A percentile compares a stretch with the other conserved stretches of the same genome.
Conservation (phyloP, 92 coral and sea anemone genomes). For the Zoanthus sansibaricus region DNA sequence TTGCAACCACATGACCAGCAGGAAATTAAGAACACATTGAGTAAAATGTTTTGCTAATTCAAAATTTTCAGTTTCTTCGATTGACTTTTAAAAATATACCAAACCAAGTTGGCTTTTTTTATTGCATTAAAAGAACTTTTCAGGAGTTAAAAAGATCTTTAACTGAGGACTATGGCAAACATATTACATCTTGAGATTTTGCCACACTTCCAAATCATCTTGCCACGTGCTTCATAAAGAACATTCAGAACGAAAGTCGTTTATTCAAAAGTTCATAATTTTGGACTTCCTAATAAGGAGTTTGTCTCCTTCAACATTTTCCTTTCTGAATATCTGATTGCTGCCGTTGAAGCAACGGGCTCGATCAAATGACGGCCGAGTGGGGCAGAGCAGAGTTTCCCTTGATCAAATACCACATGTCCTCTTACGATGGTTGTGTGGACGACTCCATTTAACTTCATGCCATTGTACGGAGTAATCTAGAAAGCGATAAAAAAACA, state of each 20-base stretch:
- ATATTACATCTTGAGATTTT: too few relatives aligned
- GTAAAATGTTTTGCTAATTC: too few relatives aligned
- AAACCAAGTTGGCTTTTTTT: too few relatives aligned
- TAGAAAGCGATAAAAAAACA: neutral
- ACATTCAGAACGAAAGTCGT: neutral
- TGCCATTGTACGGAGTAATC: slow-evolving; percentile 83
- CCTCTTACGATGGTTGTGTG: slow-evolving; percentile 78
- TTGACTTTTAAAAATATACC: too few relatives aligned
- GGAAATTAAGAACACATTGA: too few relatives aligned
- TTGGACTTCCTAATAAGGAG: neutral
- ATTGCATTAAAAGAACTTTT: too few relatives aligned
- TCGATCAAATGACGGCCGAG: slow-evolving; percentile 29
- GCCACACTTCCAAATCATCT: neutral
- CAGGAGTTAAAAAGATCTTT: too few relatives aligned
- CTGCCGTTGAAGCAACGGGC: neutral
- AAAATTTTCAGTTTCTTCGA: too few relatives aligned
- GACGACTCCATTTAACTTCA: slow-evolving; percentile 67
- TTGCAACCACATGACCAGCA: too few relatives aligned
- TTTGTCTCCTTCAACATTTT: neutral
- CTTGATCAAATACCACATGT: slow-evolving; percentile 68
- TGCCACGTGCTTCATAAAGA: neutral
- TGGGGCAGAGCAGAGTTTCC: slow-evolving; percentile 36
- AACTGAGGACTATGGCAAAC: too few relatives aligned
- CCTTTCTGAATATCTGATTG: neutral
- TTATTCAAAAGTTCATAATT: neutral